phyloP scores from a whole-genome alignment of 2,797 vertebrate species.

The Protonibea diacanthus region DNA sequence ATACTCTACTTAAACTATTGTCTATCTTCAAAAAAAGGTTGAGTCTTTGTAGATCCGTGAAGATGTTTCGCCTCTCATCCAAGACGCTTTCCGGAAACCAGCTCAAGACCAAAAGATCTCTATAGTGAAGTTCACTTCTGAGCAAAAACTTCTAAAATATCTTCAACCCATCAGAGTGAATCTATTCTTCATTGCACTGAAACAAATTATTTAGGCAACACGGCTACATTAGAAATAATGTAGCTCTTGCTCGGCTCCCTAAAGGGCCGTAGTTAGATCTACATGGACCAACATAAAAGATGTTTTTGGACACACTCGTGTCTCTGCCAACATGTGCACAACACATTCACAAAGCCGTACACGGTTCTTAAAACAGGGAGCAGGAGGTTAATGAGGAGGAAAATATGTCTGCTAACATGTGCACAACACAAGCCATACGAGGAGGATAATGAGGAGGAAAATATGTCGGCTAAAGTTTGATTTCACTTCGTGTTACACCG shows the following conservation, averaged over 20 bases:
- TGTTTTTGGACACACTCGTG: constrained; percentile 4
- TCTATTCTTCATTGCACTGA: constrained; percentile 52
- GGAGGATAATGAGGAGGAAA: neutral
- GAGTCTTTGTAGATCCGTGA: no score
- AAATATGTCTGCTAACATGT: neutral
- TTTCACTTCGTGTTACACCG: neutral
- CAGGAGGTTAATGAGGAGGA: neutral
- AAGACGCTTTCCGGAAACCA: neutral
- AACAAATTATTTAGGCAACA: constrained; percentile 50
- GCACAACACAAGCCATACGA: neutral
- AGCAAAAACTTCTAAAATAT: constrained; percentile 7
- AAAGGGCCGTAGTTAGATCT: neutral
- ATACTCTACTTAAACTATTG: no score
- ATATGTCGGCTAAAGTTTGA: neutral
- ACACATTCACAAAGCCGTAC: neutral
- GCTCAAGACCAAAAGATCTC: neutral
- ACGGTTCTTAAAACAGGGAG: neutral
- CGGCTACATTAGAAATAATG: constrained; percentile 10
- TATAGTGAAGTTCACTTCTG: neutral
- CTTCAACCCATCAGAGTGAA: neutral
- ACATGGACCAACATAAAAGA: neutral
- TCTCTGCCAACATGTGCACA: neutral
- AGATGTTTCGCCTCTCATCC: no score
- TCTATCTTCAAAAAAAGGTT: no score
- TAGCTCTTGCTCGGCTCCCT: constrained; percentile 21